phyloP scores from a whole-genome alignment of 1,140 invertebrate species.

The Procambarus virginalis region DNA sequence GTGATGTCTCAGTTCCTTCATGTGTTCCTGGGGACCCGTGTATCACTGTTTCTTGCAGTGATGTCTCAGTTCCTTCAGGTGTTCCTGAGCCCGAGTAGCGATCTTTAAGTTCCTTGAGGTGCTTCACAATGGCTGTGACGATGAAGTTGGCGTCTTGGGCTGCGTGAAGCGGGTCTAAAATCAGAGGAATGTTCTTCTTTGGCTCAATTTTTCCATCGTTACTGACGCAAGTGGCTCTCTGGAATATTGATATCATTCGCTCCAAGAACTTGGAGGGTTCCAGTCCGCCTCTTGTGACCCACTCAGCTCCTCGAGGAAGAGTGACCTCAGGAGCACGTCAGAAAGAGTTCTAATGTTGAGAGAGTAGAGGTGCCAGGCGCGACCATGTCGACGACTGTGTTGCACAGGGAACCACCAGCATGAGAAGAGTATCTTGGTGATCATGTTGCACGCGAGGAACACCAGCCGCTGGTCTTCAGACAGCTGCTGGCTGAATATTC shows the following conservation, averaged over 20 bases:
- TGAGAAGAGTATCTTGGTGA: background rate
- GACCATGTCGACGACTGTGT: background rate
- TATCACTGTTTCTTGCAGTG: no score
- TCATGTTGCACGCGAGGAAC: background rate
- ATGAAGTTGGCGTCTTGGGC: background rate
- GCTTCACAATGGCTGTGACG: background rate
- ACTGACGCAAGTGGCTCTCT: background rate
- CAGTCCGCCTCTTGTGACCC: background rate
- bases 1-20: no score
- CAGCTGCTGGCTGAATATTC: background rate
- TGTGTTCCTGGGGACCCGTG: no score
- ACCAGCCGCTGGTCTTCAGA: background rate
- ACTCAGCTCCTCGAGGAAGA: background rate
- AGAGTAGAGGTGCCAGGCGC: background rate
- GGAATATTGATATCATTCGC: background rate
- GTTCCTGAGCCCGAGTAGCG: no score
- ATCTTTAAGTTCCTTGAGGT: background rate
- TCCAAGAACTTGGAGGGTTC: background rate
- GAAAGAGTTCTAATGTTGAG: background rate
- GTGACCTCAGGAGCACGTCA: background rate
- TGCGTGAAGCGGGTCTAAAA: background rate
- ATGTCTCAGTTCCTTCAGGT: no score
- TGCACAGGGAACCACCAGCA: background rate
- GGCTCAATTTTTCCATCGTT: background rate
- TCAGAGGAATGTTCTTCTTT: background rate